phyloP scores from a whole-genome alignment of 2,888 invertebrate species.

The Steinernema hermaphroditum region DNA sequence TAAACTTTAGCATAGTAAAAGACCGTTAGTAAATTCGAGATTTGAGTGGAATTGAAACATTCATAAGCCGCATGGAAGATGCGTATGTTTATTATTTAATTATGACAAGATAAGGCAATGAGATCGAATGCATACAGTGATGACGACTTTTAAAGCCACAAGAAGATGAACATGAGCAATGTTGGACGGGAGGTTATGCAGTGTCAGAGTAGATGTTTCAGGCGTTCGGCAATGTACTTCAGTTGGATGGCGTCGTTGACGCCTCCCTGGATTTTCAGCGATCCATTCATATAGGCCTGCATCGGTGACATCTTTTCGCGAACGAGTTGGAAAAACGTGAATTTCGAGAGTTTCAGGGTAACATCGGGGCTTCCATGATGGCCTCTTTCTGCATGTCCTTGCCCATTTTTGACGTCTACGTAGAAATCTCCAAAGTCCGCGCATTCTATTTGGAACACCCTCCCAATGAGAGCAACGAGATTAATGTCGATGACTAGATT shows the following conservation, averaged over 20 bases:
- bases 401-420: conserved; percentile 47
- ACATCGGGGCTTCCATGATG: conserved; percentile 33
- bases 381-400: conserved; percentile 34
- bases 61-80: too few species aligned
- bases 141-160: background rate
- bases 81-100: background rate
- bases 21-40: too few species aligned
- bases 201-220: conserved; percentile 5
- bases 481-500: conserved; percentile 51
- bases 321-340: conserved; percentile 40
- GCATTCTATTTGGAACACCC: conserved; percentile 44
- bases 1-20: too few species aligned
- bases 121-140: background rate
- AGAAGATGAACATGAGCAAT: background rate
- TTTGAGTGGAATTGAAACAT: too few species aligned
- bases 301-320: conserved; percentile 51
- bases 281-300: conserved; percentile 58
- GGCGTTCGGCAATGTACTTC: conserved; percentile 53
- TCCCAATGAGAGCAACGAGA: conserved; percentile 43
- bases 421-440: conserved; percentile 44
- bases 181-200: background rate
- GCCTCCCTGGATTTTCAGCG: conserved; percentile 50
- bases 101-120: background rate
- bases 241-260: conserved; percentile 58
- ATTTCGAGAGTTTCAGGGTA: conserved; percentile 32